Conservation (phyloP, 2,888 invertebrate species). For the Scaptomyza polygonia region DNA sequence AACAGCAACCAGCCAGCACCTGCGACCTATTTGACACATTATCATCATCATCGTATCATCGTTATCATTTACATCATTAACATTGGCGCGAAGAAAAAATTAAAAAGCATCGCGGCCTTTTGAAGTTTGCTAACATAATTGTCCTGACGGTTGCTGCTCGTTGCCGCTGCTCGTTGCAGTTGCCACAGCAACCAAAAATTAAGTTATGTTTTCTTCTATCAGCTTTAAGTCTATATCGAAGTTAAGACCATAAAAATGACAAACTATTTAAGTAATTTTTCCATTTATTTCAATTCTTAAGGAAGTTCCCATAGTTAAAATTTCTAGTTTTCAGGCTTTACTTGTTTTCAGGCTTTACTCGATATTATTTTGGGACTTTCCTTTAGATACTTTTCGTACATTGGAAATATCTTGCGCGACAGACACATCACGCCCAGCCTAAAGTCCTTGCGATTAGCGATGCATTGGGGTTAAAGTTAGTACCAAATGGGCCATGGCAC, state of each 20-base stretch:
- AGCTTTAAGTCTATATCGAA: conserved; percentile 27
- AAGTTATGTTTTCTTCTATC: neutral
- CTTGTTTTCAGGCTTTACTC: no score
- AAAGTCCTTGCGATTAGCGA: no score
- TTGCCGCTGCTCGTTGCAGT: conserved; percentile 11
- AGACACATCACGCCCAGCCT: no score
- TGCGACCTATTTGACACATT: conserved; percentile 55
- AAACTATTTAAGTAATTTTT: conserved; percentile 20
- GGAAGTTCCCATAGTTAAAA: no score
- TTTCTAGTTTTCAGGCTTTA: no score
- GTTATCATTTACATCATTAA: conserved; percentile 26
- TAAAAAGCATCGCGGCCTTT: conserved; percentile 65
- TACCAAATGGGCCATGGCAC: conserved; percentile 80
- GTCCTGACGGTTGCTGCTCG: conserved; percentile 28
- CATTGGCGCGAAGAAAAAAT: conserved; percentile 50
- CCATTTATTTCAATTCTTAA: no score
- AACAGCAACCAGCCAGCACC: conserved; percentile 33
- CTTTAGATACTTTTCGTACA: no score
- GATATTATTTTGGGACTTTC: no score
- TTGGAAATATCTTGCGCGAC: no score
- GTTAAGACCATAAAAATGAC: conserved; percentile 27
- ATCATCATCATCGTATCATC: conserved; percentile 13
- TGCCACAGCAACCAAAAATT: conserved; percentile 11
- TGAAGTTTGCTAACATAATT: conserved; percentile 65
- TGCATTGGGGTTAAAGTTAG: no score